A percentile compares a stretch with the other conserved stretches of the same genome.
These are phyloP conservation scores for Dasypus novemcinctus DNA, from an alignment of 2,113 vertebrate species.

Conservation along the genomic window DNA sequence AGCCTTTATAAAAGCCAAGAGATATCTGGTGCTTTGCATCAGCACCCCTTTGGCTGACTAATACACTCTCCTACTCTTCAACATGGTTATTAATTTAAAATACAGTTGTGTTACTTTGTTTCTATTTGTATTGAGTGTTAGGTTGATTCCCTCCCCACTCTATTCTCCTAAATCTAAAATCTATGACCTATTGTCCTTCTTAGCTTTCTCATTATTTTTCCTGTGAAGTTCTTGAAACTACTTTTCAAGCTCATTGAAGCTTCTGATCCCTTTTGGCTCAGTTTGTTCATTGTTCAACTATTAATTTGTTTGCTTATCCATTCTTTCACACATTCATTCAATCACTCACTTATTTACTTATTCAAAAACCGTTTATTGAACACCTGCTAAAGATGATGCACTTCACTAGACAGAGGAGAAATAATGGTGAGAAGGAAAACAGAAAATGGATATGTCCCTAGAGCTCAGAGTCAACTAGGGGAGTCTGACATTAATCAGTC, in stretches of 20 bases:
- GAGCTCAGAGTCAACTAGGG: background rate
- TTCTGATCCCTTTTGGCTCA: background rate
- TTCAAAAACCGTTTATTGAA: background rate
- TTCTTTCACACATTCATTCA: background rate
- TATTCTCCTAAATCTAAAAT: background rate
- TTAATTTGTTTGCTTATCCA: background rate
- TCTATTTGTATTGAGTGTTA: background rate
- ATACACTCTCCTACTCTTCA: background rate
- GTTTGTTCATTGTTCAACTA: background rate
- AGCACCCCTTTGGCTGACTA: no score
- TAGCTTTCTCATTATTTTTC: background rate
- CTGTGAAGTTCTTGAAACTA: background rate
- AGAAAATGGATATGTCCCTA: background rate
- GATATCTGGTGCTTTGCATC: no score
- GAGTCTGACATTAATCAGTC: background rate
- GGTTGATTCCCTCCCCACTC: no score
- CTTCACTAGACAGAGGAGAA: background rate
- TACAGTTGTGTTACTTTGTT: background rate
- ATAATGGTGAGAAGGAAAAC: background rate
- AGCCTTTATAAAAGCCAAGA: no score
- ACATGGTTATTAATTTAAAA: background rate
- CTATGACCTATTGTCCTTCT: background rate
- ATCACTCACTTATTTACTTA: background rate
- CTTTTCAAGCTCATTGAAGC: background rate
- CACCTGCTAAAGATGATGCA: background rate